These are phyloP conservation scores for Acipenser transmontanus DNA, from an alignment of 2,797 vertebrate species.

Conservation along the genomic window DNA sequence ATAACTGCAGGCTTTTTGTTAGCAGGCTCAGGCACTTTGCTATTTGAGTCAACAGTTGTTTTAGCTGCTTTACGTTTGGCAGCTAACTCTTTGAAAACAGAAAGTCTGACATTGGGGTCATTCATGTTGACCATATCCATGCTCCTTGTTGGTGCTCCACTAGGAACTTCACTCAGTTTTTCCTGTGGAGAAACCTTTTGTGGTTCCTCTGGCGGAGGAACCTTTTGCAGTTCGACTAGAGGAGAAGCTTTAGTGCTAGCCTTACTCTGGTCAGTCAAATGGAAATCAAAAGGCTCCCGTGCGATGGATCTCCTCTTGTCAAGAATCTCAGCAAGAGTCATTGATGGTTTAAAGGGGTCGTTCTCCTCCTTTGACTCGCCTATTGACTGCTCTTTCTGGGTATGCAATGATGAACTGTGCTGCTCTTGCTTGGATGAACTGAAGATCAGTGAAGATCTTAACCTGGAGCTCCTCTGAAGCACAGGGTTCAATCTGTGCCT, in stretches of 20 bases:
- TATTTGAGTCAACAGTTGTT: slow-evolving; percentile 36
- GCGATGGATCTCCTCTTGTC: slow-evolving; percentile 51
- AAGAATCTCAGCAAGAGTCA: slow-evolving; percentile 69
- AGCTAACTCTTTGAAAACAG: slow-evolving; percentile 62
- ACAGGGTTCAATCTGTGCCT: slow-evolving; percentile 69
- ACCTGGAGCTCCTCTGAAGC: slow-evolving; percentile 75
- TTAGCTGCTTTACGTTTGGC: slow-evolving; percentile 55
- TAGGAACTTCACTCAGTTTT: slow-evolving; percentile 27
- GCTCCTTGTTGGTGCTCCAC: slow-evolving; percentile 1
- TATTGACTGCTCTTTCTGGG: slow-evolving; percentile 63
- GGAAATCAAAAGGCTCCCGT: slow-evolving; percentile 55
- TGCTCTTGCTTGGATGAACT: slow-evolving; percentile 83
- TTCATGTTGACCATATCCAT: slow-evolving; percentile 46
- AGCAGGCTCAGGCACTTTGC: slow-evolving; percentile 42
- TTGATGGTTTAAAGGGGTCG: slow-evolving; percentile 57
- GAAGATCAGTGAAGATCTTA: slow-evolving; percentile 89
- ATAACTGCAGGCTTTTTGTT: slow-evolving; percentile 34
- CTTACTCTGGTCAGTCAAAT: slow-evolving; percentile 49
- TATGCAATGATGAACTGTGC: slow-evolving; percentile 47
- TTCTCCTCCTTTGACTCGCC: slow-evolving; percentile 58
- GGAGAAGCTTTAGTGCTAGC: slow-evolving; percentile 24
- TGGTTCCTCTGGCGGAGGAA: slow-evolving; percentile 16
- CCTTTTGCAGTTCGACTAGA: slow-evolving; percentile 5
- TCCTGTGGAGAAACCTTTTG: slow-evolving; percentile 16
- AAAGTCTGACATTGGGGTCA: slow-evolving; percentile 51